Evolutionary conservation across 2,797 vertebrate genomes (phyloP), one percentile per base, ranked within the genome.

Genomic region (Helostoma temminkii): DNA sequence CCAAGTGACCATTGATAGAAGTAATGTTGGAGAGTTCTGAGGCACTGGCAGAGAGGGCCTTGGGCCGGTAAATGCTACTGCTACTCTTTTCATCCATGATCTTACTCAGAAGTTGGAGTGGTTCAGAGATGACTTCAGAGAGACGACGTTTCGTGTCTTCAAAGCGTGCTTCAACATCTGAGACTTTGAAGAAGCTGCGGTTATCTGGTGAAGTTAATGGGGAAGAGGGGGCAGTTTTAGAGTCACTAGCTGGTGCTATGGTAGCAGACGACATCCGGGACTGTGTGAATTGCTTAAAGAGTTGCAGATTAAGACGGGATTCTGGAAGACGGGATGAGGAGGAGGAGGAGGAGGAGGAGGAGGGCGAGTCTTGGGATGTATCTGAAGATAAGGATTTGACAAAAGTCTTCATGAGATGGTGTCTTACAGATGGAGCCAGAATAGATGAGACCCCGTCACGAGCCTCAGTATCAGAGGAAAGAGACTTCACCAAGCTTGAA

Each of bases 381-480:
- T 99, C 98, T 0, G 97, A 96, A 59, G 98, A 99, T 59, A 98
- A 91, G 61, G 98, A 99, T 85, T 99, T 99, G 64, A 98, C 98
- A 0, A 99, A 87, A 2, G 86, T 95, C 93, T 97, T 99, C 96
- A 98, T 97, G 66, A 98, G 90, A 67, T 97, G 96, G 5, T 97
- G 96, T 79, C 95, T 92, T 9, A 91, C 67, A 0, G 96, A 73
- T 0, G 95, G 89, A 16, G 90, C 79, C 21, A 92, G 57, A 47
- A 65, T 12, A 62, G 85, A 50, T 3, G 86, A 57, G 25, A 65
- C 30, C 1, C 88, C 79, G 4, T 98, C 96, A 87, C 94, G 95
- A 76, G 96, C 91, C 83, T 98, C 96, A 6, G 90, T 86, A 58
- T 98, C 98, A 16, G 95, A 95, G 1, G 97, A 96, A 19, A 96